Percentiles rank a stretch among this genome's conserved stretches.
Evolutionary conservation across 2,888 invertebrate genomes (phyloP).

Genomic region (Eumacrocentrus americanus): DNA sequence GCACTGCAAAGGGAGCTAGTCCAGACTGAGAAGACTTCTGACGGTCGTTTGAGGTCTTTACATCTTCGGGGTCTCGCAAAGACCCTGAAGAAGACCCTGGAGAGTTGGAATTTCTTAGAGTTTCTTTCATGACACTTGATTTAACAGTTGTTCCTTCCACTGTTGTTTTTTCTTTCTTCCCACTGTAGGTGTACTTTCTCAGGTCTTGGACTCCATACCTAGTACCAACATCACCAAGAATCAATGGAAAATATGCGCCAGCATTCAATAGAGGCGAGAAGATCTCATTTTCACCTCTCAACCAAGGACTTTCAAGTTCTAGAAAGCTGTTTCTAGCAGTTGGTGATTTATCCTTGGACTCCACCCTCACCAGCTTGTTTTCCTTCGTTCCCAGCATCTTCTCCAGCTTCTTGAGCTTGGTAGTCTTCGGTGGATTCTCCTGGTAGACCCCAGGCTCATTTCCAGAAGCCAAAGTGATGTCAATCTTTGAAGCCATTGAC

Average conservation of each 20-base stretch:
- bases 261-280: slow-evolving; percentile 13
- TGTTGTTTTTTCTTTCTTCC: not conserved
- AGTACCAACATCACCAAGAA: slow-evolving; percentile 4
- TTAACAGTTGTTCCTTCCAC: not conserved
- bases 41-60: not conserved
- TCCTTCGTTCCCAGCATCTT: not conserved
- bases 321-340: not conserved
- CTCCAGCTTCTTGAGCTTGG: not conserved
- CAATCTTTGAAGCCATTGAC: slow-evolving; percentile 55
- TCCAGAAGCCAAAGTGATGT: slow-evolving; percentile 46
- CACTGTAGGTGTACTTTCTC: not conserved
- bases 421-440: not conserved
- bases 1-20: slow-evolving; percentile 43
- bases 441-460: slow-evolving; percentile 8
- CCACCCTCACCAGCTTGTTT: not conserved
- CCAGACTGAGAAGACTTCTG: not conserved
- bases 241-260: slow-evolving; percentile 18
- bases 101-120: not conserved
- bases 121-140: not conserved
- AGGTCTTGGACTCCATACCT: not conserved
- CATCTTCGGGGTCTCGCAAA: not conserved
- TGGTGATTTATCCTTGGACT: not conserved
- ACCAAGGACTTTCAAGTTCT: slow-evolving; percentile 9
- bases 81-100: not conserved
- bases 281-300: slow-evolving; percentile 14